Evolutionary conservation across 2,797 vertebrate genomes (phyloP).

Genomic region (Xyrichtys novacula): DNA sequence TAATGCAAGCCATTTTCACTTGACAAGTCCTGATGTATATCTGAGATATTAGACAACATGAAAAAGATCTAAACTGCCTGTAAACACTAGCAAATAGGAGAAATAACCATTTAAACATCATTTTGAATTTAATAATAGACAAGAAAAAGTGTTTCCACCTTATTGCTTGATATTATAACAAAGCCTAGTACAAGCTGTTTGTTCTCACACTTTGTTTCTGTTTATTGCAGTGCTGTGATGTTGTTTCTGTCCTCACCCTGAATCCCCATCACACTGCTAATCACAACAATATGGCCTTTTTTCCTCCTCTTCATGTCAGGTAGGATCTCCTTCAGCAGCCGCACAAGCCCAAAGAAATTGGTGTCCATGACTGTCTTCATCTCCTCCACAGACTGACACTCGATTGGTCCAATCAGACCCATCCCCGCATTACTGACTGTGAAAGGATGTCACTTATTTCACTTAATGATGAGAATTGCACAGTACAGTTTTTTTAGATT

Average conservation of each 20-base stretch:
- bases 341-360: conserved; percentile 91
- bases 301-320: conserved; percentile 92
- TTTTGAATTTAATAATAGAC: no score
- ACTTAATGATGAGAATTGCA: background rate
- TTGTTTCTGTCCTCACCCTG: conserved; percentile 80
- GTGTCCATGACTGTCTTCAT: conserved; percentile 92
- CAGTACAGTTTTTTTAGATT: background rate
- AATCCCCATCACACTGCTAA: conserved; percentile 92
- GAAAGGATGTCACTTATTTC: conserved; percentile 1
- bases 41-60: no score
- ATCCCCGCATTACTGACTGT: conserved; percentile 91
- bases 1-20: no score
- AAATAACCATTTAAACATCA: no score
- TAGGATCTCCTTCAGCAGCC: conserved; percentile 88
- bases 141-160: no score
- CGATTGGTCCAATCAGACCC: conserved; percentile 90
- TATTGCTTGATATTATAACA: no score
- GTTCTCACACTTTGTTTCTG: no score
- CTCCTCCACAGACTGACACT: conserved; percentile 90
- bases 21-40: no score
- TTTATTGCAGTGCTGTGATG: no score
- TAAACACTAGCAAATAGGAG: no score
- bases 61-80: no score
- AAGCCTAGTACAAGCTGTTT: no score
- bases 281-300: conserved; percentile 90